These are phyloP conservation scores for Pristionchus exspectatus DNA, from an alignment of 2,888 invertebrate genomes.

Conservation along the genomic window DNA sequence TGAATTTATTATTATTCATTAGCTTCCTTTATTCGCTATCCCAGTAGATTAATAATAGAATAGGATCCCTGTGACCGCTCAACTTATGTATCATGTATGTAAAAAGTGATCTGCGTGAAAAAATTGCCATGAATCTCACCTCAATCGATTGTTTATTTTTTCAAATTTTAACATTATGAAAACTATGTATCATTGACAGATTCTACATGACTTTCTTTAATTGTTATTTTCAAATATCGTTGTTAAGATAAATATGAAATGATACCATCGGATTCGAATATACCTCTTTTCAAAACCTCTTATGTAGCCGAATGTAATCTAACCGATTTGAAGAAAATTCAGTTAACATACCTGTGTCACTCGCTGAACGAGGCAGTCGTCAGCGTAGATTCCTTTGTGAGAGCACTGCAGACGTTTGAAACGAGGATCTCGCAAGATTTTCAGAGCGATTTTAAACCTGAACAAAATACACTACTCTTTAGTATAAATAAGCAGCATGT, in stretches of 20 bases:
- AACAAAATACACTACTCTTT: too few species aligned
- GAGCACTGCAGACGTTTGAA: slow-evolving; percentile 94
- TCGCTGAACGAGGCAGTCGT: slow-evolving; percentile 96
- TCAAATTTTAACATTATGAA: not conserved
- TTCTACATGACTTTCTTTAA: slow-evolving; percentile 4
- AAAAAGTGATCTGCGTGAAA: not conserved
- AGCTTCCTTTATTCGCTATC: not conserved
- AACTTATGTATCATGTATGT: slow-evolving; percentile 34
- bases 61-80: slow-evolving; percentile 19
- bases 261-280: not conserved
- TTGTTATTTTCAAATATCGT: not conserved
- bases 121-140: slow-evolving; percentile 34
- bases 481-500: too few species aligned
- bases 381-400: slow-evolving; percentile 98
- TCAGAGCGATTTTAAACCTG: slow-evolving; percentile 68
- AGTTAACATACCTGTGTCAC: slow-evolving; percentile 86
- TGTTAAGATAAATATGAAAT: slow-evolving; percentile 37
- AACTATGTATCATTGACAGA: slow-evolving; percentile 11
- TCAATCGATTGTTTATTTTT: not conserved
- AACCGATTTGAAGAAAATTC: not conserved
- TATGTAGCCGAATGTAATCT: too few species aligned
- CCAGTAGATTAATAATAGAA: not conserved
- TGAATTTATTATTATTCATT: slow-evolving; percentile 79
- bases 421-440: slow-evolving; percentile 93
- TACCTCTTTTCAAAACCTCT: not conserved